A percentile compares a stretch with the other conserved stretches of the same genome.
These are phyloP conservation scores for Heliconius himera DNA, from an alignment of 1,140 invertebrate species.

Conservation along the genomic window DNA sequence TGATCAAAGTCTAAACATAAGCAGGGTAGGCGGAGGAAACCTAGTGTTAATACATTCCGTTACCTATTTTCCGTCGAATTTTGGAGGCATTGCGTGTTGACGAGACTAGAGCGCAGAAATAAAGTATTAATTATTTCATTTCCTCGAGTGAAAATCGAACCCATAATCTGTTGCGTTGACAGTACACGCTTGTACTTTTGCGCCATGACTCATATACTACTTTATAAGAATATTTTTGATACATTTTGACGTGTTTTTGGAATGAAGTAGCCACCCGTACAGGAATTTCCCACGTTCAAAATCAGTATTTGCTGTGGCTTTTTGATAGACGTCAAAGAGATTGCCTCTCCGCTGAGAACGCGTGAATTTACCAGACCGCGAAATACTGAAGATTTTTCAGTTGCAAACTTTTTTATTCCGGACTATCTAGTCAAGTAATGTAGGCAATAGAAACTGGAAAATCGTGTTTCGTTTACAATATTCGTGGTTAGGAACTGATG, in stretches of 20 bases:
- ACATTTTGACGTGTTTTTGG: slow-evolving; percentile 4
- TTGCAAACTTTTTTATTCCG: slow-evolving; percentile 18
- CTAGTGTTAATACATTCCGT: too few species aligned
- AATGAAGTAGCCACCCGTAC: slow-evolving; percentile 11
- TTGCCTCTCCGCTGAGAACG: slow-evolving; percentile 17
- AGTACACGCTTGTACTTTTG: too few species aligned
- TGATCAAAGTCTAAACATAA: too few species aligned
- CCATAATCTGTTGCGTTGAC: too few species aligned
- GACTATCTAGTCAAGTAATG: too few species aligned
- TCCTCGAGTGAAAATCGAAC: too few species aligned
- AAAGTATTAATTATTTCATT: too few species aligned
- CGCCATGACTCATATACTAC: too few species aligned
- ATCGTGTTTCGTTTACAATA: background rate
- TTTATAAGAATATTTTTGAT: background rate
- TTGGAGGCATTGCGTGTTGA: too few species aligned
- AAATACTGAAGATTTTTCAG: slow-evolving; percentile 20
- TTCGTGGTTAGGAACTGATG: background rate
- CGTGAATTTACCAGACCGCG: slow-evolving; percentile 28
- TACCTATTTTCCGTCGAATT: too few species aligned
- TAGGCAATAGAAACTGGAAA: background rate
- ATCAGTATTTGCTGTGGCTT: slow-evolving; percentile 21
- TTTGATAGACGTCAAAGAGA: slow-evolving; percentile 23
- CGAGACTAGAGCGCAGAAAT: too few species aligned
- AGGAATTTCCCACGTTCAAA: background rate
- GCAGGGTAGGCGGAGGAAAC: too few species aligned